A percentile compares a stretch with the other conserved stretches of the same genome.
Conservation (phyloP, 2,888 invertebrate species). For the Macrosiphum euphorbiae region DNA sequence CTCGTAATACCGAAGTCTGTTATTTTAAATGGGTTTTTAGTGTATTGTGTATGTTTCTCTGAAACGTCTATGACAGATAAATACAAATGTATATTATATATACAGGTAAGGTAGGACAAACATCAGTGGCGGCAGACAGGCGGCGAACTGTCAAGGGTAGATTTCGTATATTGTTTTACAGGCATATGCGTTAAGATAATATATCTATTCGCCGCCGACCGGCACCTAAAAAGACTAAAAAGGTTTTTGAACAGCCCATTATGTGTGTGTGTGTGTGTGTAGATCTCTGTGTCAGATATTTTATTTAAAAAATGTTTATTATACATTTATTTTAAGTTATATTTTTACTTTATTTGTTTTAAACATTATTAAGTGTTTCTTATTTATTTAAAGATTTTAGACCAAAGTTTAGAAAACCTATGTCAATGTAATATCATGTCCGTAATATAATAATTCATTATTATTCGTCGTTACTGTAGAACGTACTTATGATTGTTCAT, state of each 20-base stretch:
- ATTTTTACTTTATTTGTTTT: too few relatives aligned
- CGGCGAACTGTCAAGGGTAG: not conserved
- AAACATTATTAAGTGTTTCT: too few relatives aligned
- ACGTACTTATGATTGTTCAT: too few relatives aligned
- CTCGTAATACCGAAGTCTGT: not conserved
- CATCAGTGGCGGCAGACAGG: not conserved
- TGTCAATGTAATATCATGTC: rapidly evolving
- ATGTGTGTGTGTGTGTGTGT: too few relatives aligned
- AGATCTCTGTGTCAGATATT: too few relatives aligned
- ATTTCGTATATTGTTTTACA: not conserved
- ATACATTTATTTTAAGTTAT: too few relatives aligned
- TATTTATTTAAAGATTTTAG: too few relatives aligned
- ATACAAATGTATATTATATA: not conserved
- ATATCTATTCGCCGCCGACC: not conserved
- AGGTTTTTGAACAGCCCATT: not conserved
- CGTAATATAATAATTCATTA: too few relatives aligned
- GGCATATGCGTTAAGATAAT: not conserved
- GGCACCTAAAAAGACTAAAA: not conserved
- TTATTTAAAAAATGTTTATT: too few relatives aligned
- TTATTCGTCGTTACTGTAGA: too few relatives aligned
- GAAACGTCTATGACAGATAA: not conserved
- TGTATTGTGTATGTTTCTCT: not conserved
- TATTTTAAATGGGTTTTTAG: not conserved
- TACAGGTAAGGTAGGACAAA: not conserved
- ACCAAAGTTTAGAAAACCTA: too few relatives aligned